These are phyloP conservation scores for Drosophila rhopaloa DNA, from an alignment of 1,140 invertebrate species.

Conservation along the genomic window DNA sequence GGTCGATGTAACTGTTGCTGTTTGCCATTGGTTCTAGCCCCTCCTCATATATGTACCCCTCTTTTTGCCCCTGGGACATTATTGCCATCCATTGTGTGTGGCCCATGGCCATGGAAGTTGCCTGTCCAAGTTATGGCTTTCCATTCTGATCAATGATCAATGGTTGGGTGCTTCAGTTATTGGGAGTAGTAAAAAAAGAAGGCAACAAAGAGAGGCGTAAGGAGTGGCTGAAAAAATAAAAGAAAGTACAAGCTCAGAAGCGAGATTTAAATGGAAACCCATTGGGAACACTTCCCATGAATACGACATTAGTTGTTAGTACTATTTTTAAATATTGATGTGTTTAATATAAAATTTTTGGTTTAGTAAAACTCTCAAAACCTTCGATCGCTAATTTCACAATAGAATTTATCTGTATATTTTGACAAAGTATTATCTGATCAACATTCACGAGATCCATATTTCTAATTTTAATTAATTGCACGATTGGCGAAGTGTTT, in stretches of 20 bases:
- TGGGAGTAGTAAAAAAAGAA: slow-evolving; percentile 15
- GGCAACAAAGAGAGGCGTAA: not conserved
- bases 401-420: not conserved
- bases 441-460: not conserved
- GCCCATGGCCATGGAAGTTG: slow-evolving; percentile 70
- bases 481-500: slow-evolving; percentile 19
- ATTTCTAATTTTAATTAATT: not conserved
- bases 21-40: slow-evolving; percentile 17
- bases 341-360: too few relatives aligned
- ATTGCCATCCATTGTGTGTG: slow-evolving; percentile 37
- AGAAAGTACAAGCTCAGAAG: not conserved
- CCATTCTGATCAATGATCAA: slow-evolving; percentile 52
- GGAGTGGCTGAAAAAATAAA: not conserved
- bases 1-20: slow-evolving; percentile 62
- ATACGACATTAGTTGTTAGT: not conserved
- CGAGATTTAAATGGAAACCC: not conserved
- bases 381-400: too few relatives aligned
- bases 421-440: not conserved
- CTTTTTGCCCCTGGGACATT: slow-evolving; percentile 5
- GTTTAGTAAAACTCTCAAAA: too few relatives aligned
- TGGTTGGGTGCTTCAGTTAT: slow-evolving; percentile 17
- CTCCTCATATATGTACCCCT: not conserved
- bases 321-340: not conserved
- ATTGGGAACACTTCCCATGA: too few relatives aligned
- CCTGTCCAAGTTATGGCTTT: slow-evolving; percentile 56